Evolutionary conservation across 2,113 vertebrate species (phyloP).

Genomic region (Ciconia boyciana): DNA sequence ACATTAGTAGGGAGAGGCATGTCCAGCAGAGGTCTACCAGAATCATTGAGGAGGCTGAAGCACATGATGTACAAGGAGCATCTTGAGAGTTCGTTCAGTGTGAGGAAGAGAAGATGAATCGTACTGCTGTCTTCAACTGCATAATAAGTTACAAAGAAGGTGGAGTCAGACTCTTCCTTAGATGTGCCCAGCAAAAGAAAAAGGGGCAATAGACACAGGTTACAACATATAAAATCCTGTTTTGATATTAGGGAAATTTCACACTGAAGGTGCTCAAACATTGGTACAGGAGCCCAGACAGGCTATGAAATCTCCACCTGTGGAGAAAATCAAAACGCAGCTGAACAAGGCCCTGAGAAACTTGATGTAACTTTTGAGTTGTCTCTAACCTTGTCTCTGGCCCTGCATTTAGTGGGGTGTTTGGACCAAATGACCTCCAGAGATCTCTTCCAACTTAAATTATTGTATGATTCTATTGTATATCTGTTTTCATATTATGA

Average conservation of each 20-base stretch:
- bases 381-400: neutral
- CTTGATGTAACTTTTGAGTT: neutral
- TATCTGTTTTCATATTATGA: neutral
- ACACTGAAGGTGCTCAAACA: neutral
- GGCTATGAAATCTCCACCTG: neutral
- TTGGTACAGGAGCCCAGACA: neutral
- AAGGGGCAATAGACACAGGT: neutral
- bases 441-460: neutral
- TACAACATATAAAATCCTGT: neutral
- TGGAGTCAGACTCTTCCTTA: neutral
- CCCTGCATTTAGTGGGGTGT: neutral
- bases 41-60: neutral
- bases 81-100: neutral
- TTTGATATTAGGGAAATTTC: neutral
- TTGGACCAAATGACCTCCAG: neutral
- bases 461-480: neutral
- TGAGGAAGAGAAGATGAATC: neutral
- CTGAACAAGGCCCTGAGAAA: neutral
- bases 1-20: neutral
- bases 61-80: neutral
- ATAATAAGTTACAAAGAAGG: neutral
- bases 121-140: neutral
- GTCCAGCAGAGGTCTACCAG: neutral
- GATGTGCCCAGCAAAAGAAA: neutral
- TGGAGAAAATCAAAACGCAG: neutral